These are phyloP conservation scores for Phlogophora meticulosa DNA, from an alignment of 2,888 invertebrate genomes.

Conservation along the genomic window DNA sequence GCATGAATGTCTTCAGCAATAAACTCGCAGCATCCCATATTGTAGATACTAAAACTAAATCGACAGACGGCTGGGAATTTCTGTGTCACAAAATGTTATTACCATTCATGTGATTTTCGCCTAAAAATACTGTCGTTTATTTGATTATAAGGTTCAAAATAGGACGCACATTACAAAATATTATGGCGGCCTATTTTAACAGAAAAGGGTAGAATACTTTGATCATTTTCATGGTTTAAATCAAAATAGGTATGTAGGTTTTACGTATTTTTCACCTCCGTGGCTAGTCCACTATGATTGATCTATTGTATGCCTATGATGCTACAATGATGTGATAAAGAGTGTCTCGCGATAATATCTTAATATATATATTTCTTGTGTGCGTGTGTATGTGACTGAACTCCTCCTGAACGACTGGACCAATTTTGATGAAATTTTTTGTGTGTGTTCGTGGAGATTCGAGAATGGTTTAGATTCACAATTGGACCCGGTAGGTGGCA, in stretches of 20 bases:
- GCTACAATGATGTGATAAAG: background rate
- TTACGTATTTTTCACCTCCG: background rate
- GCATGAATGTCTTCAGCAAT: constrained; percentile 38
- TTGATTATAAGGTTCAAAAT: background rate
- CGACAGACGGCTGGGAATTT: constrained; percentile 21
- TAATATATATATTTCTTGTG: too few relatives aligned
- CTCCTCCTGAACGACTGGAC: too few relatives aligned
- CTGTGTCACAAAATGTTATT: constrained; percentile 7
- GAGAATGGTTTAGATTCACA: too few relatives aligned
- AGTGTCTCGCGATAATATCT: background rate
- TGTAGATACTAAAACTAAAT: constrained; percentile 39
- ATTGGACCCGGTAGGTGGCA: too few relatives aligned
- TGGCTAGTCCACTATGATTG: constrained; percentile 1
- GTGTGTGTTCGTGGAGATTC: too few relatives aligned
- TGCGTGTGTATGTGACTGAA: too few relatives aligned
- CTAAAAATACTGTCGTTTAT: background rate
- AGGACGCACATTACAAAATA: background rate
- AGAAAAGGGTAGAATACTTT: background rate
- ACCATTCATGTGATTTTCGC: background rate
- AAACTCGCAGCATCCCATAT: constrained; percentile 36
- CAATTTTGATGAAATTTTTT: too few relatives aligned
- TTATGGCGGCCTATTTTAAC: background rate
- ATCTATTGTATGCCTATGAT: background rate
- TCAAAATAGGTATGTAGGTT: background rate
- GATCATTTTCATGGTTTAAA: background rate